These are phyloP conservation scores for Drosophila lowei DNA, from an alignment of 1,140 invertebrate genomes.

Conservation along the genomic window DNA sequence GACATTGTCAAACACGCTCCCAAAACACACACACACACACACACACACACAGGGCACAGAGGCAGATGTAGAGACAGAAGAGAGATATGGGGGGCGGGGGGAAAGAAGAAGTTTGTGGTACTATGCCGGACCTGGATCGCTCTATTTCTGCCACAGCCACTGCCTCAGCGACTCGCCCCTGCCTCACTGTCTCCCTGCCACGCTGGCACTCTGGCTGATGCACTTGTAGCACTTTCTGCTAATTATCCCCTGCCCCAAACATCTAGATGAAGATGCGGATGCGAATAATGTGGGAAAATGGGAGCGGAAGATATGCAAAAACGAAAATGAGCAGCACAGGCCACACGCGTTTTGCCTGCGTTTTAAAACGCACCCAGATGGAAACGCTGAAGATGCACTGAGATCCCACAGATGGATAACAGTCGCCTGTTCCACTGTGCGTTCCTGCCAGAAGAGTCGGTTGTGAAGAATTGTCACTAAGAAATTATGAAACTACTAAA, in stretches of 20 bases:
- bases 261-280: constrained; percentile 3
- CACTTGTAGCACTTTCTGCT: constrained; percentile 68
- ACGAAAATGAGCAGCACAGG: constrained; percentile 1
- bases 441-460: no score
- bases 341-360: constrained; percentile 24
- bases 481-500: no score
- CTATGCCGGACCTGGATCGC: constrained; percentile 35
- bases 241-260: constrained; percentile 53
- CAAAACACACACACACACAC: constrained; percentile 7
- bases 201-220: constrained; percentile 27
- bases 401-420: not conserved
- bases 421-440: no score
- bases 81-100: not conserved
- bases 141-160: constrained; percentile 31
- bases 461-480: no score
- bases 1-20: constrained; percentile 62
- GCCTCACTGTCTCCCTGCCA: not conserved
- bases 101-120: constrained; percentile 18
- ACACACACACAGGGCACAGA: not conserved
- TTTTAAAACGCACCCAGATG: constrained; percentile 45
- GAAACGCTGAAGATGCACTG: constrained; percentile 37
- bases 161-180: constrained; percentile 5
- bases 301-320: constrained; percentile 2
- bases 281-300: constrained; percentile 5
- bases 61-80: no score